Conservation (phyloP, 2,113 vertebrate species). For the Cololabis saira region DNA sequence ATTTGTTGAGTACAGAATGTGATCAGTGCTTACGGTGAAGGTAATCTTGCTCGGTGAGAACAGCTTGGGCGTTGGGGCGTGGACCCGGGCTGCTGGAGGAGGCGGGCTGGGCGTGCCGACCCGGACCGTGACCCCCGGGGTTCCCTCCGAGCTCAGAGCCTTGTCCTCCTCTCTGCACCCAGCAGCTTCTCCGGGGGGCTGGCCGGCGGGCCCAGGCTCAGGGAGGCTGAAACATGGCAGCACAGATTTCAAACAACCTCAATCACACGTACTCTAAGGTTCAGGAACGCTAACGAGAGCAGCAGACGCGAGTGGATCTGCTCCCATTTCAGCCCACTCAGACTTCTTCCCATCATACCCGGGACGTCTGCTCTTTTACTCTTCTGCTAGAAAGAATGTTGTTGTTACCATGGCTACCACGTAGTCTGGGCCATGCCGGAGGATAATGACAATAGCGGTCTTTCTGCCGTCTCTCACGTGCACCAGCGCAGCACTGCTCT, state of each 20-base stretch:
- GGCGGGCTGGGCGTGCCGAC: conserved; percentile 49
- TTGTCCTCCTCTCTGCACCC: conserved; percentile 41
- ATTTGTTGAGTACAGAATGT: neutral
- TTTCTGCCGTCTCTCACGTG: conserved; percentile 2
- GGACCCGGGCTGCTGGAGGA: conserved; percentile 46
- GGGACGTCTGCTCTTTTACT: conserved; percentile 26
- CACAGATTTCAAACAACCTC: neutral
- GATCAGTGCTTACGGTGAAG: conserved; percentile 53
- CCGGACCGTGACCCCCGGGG: conserved; percentile 26
- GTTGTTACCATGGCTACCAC: conserved; percentile 59
- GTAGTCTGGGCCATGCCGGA: conserved; percentile 26
- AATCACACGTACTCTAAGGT: neutral
- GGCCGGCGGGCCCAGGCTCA: conserved; percentile 42
- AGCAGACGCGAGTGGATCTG: conserved; percentile 29
- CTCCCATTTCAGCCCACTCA: conserved; percentile 26
- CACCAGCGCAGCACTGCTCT: conserved; percentile 6
- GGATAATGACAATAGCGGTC: conserved; percentile 56
- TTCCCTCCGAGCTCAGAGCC: conserved; percentile 40
- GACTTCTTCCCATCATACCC: conserved; percentile 29
- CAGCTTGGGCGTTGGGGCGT: conserved; percentile 54
- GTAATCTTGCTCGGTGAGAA: conserved; percentile 71
- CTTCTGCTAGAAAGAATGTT: conserved; percentile 57
- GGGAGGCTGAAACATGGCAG: conserved; percentile 46
- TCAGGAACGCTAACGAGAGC: conserved; percentile 5
- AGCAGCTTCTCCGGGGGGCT: conserved; percentile 42